These are phyloP conservation scores for Fabriciana adippe DNA, from an alignment of 2,888 invertebrate species.

Conservation along the genomic window DNA sequence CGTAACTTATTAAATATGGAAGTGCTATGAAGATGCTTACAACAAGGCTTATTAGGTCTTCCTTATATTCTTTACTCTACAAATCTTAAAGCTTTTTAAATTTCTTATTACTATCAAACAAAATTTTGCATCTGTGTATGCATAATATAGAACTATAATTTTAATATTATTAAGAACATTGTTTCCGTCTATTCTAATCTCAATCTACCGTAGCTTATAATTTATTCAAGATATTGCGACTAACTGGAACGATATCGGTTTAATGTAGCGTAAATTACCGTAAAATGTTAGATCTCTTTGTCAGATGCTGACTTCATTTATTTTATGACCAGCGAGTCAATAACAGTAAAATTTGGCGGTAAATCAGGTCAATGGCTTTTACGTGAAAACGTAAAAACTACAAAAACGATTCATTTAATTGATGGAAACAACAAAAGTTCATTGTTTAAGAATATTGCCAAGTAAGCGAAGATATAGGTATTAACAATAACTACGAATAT, in stretches of 20 bases:
- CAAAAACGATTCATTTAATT: background rate
- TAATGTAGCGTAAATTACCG: slow-evolving; percentile 41
- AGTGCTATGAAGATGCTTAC: background rate
- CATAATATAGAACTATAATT: too few species aligned
- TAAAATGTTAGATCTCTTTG: slow-evolving; percentile 32
- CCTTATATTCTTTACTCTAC: too few species aligned
- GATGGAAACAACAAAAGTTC: too few species aligned
- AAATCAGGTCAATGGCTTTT: slow-evolving; percentile 30
- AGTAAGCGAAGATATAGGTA: too few species aligned
- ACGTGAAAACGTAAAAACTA: slow-evolving; percentile 14
- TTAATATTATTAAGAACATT: too few species aligned
- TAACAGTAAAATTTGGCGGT: slow-evolving; percentile 29
- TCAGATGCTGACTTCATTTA: slow-evolving; percentile 25
- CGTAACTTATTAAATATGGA: background rate
- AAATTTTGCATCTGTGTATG: too few species aligned
- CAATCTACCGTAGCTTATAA: background rate
- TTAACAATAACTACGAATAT: too few species aligned
- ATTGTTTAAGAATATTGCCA: too few species aligned
- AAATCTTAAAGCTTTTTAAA: too few species aligned
- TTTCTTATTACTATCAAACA: too few species aligned
- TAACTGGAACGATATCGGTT: slow-evolving; percentile 31
- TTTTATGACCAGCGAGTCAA: slow-evolving; percentile 22
- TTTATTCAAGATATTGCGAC: slow-evolving; percentile 25
- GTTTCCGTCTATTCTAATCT: background rate
- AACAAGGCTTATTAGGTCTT: background rate